These are phyloP conservation scores for Corvus moneduloides DNA, from an alignment of 2,113 vertebrate species.

Conservation along the genomic window DNA sequence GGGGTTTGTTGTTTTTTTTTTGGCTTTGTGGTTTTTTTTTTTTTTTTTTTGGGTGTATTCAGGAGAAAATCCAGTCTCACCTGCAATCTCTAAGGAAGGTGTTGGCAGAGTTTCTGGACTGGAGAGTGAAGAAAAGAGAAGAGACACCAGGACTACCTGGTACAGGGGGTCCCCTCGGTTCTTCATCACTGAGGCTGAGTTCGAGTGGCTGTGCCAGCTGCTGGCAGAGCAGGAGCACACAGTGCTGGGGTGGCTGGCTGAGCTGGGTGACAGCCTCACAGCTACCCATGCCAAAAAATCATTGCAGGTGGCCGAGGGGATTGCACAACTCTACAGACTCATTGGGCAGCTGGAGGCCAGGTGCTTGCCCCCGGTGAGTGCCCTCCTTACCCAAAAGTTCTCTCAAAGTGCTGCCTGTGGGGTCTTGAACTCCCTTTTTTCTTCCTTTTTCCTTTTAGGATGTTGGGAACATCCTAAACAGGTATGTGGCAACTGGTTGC, in stretches of 20 bases:
- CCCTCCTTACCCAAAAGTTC: rapidly evolving
- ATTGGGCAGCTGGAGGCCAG: not conserved
- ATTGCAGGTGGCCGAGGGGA: not conserved
- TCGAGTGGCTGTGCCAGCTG: not conserved
- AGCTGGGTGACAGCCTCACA: rapidly evolving
- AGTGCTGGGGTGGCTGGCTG: not conserved
- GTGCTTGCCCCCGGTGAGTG: not conserved
- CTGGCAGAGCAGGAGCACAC: not conserved
- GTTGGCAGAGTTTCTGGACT: not conserved
- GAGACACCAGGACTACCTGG: not conserved
- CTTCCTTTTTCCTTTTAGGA: not conserved
- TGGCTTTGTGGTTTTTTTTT: too few relatives aligned
- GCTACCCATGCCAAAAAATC: not conserved
- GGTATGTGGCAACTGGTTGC: not conserved
- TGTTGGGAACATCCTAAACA: not conserved
- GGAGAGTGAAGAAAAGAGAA: not conserved
- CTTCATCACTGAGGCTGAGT: not conserved
- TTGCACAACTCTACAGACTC: not conserved
- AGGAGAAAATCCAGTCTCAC: not conserved
- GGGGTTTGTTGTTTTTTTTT: too few relatives aligned
- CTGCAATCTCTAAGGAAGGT: not conserved
- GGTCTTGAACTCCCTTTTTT: rapidly evolving
- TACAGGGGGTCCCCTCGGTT: rapidly evolving
- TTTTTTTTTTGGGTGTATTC: not conserved
- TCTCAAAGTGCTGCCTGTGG: too few relatives aligned